These are phyloP conservation scores for Ceratina japonica DNA, from an alignment of 1,140 invertebrate genomes.

Conservation along the genomic window DNA sequence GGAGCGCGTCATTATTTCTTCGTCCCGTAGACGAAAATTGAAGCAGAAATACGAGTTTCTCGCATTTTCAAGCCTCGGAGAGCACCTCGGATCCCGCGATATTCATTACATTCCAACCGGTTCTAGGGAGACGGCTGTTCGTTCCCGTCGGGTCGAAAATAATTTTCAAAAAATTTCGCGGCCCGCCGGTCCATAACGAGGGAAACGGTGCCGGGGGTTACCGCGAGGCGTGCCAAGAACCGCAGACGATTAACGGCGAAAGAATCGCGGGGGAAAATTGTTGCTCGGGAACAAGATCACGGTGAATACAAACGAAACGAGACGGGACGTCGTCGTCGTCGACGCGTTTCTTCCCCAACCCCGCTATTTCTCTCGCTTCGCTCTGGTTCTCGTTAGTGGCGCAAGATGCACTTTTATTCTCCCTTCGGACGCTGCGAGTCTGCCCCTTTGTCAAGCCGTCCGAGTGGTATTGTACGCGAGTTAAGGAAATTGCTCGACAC, in stretches of 20 bases:
- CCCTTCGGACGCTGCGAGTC: slow-evolving; percentile 16
- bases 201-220: neutral
- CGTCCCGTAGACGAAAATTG: no score
- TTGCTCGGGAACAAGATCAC: slow-evolving; percentile 35
- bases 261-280: slow-evolving; percentile 40
- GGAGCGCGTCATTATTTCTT: no score
- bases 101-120: neutral
- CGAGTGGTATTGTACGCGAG: slow-evolving; percentile 28
- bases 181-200: neutral
- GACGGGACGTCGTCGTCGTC: slow-evolving; percentile 20
- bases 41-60: no score
- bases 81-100: neutral
- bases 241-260: slow-evolving; percentile 33
- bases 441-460: slow-evolving; percentile 13
- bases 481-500: slow-evolving; percentile 40
- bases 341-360: neutral
- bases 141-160: neutral
- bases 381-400: slow-evolving; percentile 24
- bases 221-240: neutral
- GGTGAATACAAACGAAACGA: slow-evolving; percentile 44
- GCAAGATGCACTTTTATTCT: slow-evolving; percentile 42
- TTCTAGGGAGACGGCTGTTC: neutral
- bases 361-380: neutral
- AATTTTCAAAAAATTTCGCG: neutral
- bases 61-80: neutral